Conservation (phyloP, 2,113 vertebrate species). For the Regulus satrapa region DNA sequence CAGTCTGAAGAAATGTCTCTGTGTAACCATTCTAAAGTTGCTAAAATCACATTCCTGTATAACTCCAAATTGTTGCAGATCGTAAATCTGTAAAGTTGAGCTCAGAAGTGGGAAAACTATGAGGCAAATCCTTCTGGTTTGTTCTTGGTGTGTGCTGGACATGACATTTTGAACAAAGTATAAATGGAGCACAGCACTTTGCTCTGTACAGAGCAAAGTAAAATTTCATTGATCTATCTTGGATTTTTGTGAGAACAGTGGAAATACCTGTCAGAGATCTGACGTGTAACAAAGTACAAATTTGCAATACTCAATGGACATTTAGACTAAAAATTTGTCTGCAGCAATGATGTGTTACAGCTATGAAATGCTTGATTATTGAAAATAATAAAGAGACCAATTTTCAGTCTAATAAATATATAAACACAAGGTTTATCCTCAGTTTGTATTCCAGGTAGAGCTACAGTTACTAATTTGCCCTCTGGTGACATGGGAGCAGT, state of each 20-base stretch:
- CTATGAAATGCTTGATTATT: neutral
- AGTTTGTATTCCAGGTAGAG: constrained; percentile 66
- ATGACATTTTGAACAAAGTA: neutral
- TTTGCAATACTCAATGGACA: neutral
- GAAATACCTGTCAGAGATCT: neutral
- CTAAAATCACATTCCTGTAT: rapidly evolving
- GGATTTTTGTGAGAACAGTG: neutral
- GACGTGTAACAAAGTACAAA: neutral
- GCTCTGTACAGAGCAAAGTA: neutral
- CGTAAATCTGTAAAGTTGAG: neutral
- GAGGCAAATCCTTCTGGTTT: neutral
- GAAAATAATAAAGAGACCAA: neutral
- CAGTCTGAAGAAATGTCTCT: neutral
- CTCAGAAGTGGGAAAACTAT: neutral
- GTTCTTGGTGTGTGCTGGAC: neutral
- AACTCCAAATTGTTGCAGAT: neutral
- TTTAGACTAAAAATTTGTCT: neutral
- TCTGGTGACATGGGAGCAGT: constrained; percentile 45
- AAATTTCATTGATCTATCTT: neutral
- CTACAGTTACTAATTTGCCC: constrained; percentile 36
- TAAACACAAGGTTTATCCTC: constrained; percentile 53
- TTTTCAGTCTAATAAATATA: neutral
- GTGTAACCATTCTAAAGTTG: neutral
- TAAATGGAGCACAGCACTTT: neutral
- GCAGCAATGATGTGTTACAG: neutral